These are phyloP conservation scores for Aporrectodea caliginosa DNA, from an alignment of 1,140 invertebrate genomes.

Conservation along the genomic window DNA sequence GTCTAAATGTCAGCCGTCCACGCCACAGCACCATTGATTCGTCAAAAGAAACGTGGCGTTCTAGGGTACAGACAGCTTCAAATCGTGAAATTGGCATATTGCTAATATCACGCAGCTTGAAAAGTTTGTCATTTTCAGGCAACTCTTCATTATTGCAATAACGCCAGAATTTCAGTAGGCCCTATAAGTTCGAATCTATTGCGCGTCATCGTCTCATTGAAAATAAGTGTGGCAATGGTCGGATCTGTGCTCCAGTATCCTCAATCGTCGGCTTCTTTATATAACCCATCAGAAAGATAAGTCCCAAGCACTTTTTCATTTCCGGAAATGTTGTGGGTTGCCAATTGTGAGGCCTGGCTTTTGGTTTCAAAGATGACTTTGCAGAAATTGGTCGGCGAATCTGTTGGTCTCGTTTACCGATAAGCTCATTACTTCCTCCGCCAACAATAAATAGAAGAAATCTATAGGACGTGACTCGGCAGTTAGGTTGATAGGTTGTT, in stretches of 20 bases:
- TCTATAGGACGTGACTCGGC: background rate
- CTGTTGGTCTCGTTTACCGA: background rate
- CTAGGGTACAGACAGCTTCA: background rate
- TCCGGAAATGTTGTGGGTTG: background rate
- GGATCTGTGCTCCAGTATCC: slow-evolving; percentile 13
- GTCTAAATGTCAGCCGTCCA: slow-evolving; percentile 6
- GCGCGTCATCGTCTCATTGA: slow-evolving; percentile 11
- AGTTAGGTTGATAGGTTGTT: background rate
- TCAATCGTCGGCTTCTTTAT: slow-evolving; percentile 6
- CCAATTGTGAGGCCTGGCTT: background rate
- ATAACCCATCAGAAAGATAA: slow-evolving; percentile 1
- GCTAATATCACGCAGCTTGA: background rate
- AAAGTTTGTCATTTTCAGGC: slow-evolving; percentile 5
- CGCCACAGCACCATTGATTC: slow-evolving; percentile 6
- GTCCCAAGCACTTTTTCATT: slow-evolving; percentile 15
- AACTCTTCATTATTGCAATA: slow-evolving; percentile 5
- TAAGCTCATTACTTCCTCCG: background rate
- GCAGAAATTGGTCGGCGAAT: background rate
- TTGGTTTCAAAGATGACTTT: background rate
- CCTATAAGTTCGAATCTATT: slow-evolving; percentile 17
- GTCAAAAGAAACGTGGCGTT: slow-evolving; percentile 3
- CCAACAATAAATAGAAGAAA: background rate
- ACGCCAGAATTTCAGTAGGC: slow-evolving; percentile 13
- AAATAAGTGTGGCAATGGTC: slow-evolving; percentile 9
- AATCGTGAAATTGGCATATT: background rate